Conservation (phyloP, 2,113 vertebrate species). For the Apodemus sylvaticus region DNA sequence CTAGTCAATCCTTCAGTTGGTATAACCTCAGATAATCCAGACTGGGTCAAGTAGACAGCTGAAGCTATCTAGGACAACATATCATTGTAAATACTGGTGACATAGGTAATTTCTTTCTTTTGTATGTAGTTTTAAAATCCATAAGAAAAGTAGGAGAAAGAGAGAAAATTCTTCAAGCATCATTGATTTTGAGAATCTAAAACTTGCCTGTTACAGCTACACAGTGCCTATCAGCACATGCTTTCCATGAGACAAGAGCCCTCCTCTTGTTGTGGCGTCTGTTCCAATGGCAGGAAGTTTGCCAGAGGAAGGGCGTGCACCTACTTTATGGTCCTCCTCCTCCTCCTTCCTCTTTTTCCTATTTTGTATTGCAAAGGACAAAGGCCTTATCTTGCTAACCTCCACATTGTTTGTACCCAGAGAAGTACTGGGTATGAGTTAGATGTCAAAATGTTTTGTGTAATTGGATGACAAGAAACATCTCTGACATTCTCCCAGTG, state of each 20-base stretch:
- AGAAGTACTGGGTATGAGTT: neutral
- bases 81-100: conserved; percentile 4
- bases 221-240: neutral
- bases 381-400: neutral
- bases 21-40: too few relatives aligned
- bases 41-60: neutral
- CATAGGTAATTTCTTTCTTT: conserved; percentile 38
- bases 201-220: conserved; percentile 17
- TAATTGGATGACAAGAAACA: neutral
- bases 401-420: neutral
- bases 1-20: neutral
- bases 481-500: neutral
- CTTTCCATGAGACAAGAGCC: neutral
- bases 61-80: neutral
- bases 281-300: neutral
- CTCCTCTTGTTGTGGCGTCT: neutral
- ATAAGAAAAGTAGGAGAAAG: neutral
- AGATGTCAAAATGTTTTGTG: neutral
- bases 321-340: neutral
- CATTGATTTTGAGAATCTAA: conserved; percentile 49
- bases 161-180: conserved; percentile 40
- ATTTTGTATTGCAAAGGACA: neutral
- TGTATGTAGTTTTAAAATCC: conserved; percentile 53
- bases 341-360: neutral
- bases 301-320: too few relatives aligned